Evolutionary conservation across 2,888 invertebrate genomes (phyloP).

Genomic region (Himalopsyche japonica): DNA sequence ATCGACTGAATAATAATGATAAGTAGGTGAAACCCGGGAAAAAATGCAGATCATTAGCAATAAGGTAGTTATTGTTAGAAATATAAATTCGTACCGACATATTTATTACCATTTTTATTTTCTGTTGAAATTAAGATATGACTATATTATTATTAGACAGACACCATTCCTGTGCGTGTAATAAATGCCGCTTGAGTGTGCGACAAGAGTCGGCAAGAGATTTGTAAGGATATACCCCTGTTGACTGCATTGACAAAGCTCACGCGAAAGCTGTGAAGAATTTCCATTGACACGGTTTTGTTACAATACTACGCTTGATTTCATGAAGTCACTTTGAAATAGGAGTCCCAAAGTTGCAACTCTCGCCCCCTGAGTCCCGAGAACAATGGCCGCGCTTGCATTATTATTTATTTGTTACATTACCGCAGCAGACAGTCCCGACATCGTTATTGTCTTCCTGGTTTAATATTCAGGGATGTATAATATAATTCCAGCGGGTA

Average conservation of each 20-base stretch:
- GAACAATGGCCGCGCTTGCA: constrained; percentile 27
- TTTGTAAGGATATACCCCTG: neutral
- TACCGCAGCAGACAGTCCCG: constrained; percentile 35
- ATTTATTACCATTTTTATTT: too few relatives aligned
- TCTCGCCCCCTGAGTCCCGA: neutral
- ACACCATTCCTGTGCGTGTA: too few relatives aligned
- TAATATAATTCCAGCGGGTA: constrained; percentile 28
- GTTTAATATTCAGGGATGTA: constrained; percentile 36
- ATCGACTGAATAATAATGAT: too few relatives aligned
- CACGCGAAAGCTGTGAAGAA: neutral
- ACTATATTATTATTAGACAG: too few relatives aligned
- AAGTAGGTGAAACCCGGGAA: too few relatives aligned
- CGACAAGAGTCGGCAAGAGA: neutral
- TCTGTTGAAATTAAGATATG: too few relatives aligned
- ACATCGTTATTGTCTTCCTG: constrained; percentile 26
- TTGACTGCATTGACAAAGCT: neutral
- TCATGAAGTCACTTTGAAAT: neutral
- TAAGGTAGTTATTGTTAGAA: too few relatives aligned
- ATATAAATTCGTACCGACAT: too few relatives aligned
- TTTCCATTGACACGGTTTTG: neutral
- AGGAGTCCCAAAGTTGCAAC: neutral
- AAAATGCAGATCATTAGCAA: too few relatives aligned
- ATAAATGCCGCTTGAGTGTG: too few relatives aligned
- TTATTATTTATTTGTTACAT: constrained; percentile 37
- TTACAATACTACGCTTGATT: neutral